Evolutionary conservation across 2,797 vertebrate species (phyloP), one percentile per base, ranked within the genome.

Genomic region (Platalea minor): DNA sequence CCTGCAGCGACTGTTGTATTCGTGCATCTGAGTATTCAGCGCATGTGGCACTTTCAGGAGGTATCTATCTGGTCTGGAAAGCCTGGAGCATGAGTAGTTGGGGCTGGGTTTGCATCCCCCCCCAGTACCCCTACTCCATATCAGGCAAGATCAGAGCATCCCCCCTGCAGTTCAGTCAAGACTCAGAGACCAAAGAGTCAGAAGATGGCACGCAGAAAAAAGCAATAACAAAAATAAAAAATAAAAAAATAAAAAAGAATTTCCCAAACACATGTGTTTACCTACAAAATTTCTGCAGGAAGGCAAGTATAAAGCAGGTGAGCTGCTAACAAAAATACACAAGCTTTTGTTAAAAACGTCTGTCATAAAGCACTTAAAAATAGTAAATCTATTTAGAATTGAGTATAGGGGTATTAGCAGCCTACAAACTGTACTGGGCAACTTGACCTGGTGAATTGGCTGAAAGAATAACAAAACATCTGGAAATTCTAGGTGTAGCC

Each of bases 101-200:
- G 41, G 41, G 41, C 65, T 84, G 68, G 13, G 29, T 64, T 85
- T 72, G n/a, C 41, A 60, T 31, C 14, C 25, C n/a, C n/a, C 13
- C 24, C 3, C 25, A 13, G n/a, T 17, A 74, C 0, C 1, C 46
- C 7, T 60, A 45, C 5, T 92, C 26, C 1, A 0, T 60, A 48
- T 45, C 43, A 54, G 11, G 7, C 79, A 59, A 37, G 56, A 61
- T 89, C 60, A 79, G 35, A 85, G 67, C 45, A 86, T 81, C 24
- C 25, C 10, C 12, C 19, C 17, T 74, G 48, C 21, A 43, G 16
- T 31, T 77, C 35, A 91, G 37, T 69, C 33, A 63, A 85, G 59
- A 74, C 29, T 81, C 19, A 8, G 43, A 88, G 41, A 53, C 48
- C 15, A 23, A 76, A 57, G 68, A 63, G 9, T 51, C 21, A 83